Evolutionary conservation across 2,888 invertebrate genomes (phyloP).

Genomic region (Melanophora roralis): DNA sequence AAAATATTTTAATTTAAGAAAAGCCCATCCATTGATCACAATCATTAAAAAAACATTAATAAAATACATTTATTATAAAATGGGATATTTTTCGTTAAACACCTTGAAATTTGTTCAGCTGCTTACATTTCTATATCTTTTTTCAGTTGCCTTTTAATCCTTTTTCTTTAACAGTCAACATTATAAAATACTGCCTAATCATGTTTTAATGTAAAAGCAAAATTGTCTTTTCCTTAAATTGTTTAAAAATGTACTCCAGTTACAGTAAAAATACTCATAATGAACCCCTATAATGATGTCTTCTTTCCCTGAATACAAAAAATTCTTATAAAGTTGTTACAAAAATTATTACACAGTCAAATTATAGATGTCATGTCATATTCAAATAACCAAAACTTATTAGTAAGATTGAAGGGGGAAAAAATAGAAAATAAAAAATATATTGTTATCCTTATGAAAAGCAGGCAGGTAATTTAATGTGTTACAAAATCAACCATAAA

Average conservation of each 20-base stretch:
- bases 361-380: slow-evolving; percentile 39
- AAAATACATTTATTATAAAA: neutral
- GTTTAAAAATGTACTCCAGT: neutral
- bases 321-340: neutral
- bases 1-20: too few species aligned
- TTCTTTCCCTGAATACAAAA: neutral
- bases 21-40: too few species aligned
- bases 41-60: too few species aligned
- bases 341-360: slow-evolving; percentile 1
- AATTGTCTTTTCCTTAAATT: neutral
- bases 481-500: slow-evolving; percentile 13
- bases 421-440: slow-evolving; percentile 1
- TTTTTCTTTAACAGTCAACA: too few species aligned
- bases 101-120: slow-evolving; percentile 5
- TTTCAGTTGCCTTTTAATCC: too few species aligned
- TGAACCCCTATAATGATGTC: neutral
- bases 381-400: slow-evolving; percentile 24
- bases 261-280: neutral
- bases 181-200: neutral
- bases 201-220: slow-evolving; percentile 11
- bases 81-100: neutral
- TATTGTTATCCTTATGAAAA: slow-evolving; percentile 30
- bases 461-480: neutral
- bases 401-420: neutral
- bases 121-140: too few species aligned